A percentile compares a stretch with the other conserved stretches of the same genome.
These are phyloP conservation scores for Pelvicachromis taeniatus DNA, from an alignment of 2,113 vertebrate genomes.

Conservation along the genomic window DNA sequence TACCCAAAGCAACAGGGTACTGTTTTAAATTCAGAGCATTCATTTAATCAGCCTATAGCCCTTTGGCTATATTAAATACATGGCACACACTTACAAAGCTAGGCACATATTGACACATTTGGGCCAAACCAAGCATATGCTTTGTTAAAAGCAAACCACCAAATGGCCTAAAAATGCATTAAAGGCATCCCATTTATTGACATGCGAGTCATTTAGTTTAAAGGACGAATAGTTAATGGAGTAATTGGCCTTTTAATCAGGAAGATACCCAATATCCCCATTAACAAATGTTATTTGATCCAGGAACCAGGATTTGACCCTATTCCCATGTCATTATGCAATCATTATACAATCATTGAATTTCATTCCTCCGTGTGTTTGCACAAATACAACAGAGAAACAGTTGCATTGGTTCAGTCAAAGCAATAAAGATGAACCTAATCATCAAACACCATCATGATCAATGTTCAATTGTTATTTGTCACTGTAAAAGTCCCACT, in stretches of 20 bases:
- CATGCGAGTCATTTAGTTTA: slow-evolving; percentile 13
- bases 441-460: not conserved
- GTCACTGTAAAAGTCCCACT: not conserved
- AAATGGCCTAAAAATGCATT: not conserved
- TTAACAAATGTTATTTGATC: not conserved
- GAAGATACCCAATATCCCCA: not conserved
- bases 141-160: not conserved
- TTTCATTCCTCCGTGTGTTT: not conserved
- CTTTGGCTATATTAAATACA: not conserved
- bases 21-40: not conserved
- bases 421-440: not conserved
- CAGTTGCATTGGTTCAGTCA: not conserved
- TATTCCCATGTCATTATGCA: not conserved
- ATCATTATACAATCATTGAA: not conserved
- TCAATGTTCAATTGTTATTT: not conserved
- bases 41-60: not conserved
- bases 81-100: not conserved
- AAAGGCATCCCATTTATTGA: slow-evolving; percentile 10
- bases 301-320: too few species aligned
- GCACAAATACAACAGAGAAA: not conserved
- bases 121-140: not conserved
- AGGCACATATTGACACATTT: not conserved
- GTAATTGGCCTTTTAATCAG: not conserved
- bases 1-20: not conserved
- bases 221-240: not conserved